A percentile compares a stretch with the other conserved stretches of the same genome.
Evolutionary conservation across 2,797 vertebrate genomes (phyloP).

Genomic region (Melanotaenia trifasciata): DNA sequence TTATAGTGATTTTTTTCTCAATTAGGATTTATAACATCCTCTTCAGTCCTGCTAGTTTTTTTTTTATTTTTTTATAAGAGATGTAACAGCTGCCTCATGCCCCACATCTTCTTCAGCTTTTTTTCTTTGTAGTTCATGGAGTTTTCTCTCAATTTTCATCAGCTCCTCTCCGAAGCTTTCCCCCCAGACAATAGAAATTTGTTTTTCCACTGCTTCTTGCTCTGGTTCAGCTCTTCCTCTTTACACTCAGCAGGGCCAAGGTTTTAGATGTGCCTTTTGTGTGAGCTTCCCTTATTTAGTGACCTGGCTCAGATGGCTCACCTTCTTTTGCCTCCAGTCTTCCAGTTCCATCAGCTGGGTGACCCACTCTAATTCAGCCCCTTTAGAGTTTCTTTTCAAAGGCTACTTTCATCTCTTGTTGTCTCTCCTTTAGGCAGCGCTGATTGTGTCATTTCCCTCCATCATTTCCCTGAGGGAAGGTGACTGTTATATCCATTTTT

Average conservation of each 20-base stretch:
- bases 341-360: slow-evolving; percentile 1
- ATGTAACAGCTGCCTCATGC: background rate
- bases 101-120: background rate
- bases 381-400: slow-evolving; percentile 16
- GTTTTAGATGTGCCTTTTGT: slow-evolving; percentile 16
- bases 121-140: background rate
- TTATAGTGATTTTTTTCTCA: background rate
- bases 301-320: slow-evolving; percentile 9
- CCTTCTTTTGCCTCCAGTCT: slow-evolving; percentile 5
- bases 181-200: background rate
- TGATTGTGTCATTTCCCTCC: slow-evolving; percentile 20
- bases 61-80: background rate
- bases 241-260: background rate
- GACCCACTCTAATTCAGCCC: background rate
- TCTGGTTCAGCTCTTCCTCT: slow-evolving; percentile 13
- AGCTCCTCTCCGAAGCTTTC: background rate
- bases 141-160: background rate
- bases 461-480: background rate
- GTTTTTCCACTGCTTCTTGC: background rate
- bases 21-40: background rate
- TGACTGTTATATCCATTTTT: slow-evolving; percentile 3
- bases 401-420: slow-evolving; percentile 1
- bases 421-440: slow-evolving; percentile 3
- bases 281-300: background rate
- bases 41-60: background rate